Evolutionary conservation across 2,797 vertebrate genomes (phyloP).

Genomic region (Microctenopoma lineatum): DNA sequence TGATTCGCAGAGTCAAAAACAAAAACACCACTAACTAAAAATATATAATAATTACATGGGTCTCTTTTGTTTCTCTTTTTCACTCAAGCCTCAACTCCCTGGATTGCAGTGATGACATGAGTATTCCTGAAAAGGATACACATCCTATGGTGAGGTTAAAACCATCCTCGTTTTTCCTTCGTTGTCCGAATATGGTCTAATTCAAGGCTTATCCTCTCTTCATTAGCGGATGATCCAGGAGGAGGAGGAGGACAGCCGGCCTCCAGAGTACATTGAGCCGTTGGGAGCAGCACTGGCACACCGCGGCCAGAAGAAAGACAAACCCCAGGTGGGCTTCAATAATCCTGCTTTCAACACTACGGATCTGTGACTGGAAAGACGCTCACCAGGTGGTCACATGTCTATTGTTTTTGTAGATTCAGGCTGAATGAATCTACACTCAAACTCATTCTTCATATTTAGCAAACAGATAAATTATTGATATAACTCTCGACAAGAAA

Average conservation of each 20-base stretch:
- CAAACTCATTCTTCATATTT: neutral
- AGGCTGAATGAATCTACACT: conserved; percentile 11
- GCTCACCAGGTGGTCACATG: neutral
- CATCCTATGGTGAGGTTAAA: conserved; percentile 68
- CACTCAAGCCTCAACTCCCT: conserved; percentile 87
- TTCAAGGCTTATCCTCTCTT: conserved; percentile 8
- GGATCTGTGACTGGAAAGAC: conserved; percentile 81
- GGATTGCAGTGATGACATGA: conserved; percentile 81
- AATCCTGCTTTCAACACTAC: conserved; percentile 86
- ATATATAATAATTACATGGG: neutral
- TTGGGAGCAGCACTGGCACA: conserved; percentile 83
- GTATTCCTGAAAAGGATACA: conserved; percentile 44
- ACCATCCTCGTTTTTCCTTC: neutral
- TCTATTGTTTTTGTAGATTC: conserved; percentile 16
- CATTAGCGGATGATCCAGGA: conserved; percentile 60
- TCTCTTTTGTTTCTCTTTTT: neutral
- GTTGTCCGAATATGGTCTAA: conserved; percentile 9
- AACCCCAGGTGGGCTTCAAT: conserved; percentile 8
- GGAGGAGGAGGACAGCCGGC: conserved; percentile 55
- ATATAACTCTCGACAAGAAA: neutral
- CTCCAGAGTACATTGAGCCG: conserved; percentile 75
- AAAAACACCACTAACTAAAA: no score
- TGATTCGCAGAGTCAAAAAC: neutral
- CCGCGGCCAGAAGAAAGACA: conserved; percentile 38
- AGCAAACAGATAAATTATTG: neutral